Conservation (phyloP, 2,113 vertebrate genomes). For the Phylloscopus trochilus region DNA sequence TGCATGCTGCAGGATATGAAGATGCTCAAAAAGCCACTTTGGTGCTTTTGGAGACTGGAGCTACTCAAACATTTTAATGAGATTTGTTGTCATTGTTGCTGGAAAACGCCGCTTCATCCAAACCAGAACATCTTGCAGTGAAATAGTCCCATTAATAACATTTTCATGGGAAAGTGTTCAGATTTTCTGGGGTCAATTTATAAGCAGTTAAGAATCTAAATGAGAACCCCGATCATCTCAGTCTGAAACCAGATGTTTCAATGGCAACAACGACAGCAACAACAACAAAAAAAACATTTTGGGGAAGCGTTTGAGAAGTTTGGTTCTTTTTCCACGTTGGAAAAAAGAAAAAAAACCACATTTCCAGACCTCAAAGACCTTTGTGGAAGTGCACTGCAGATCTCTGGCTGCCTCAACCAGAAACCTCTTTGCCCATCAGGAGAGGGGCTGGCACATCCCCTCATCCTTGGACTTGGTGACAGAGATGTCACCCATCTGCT, state of each 20-base stretch:
- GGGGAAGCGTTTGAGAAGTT: neutral
- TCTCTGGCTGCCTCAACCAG: neutral
- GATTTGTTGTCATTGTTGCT: neutral
- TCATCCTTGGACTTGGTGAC: neutral
- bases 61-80: conserved; percentile 26
- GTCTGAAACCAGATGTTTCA: conserved; percentile 46
- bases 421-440: fast-evolving
- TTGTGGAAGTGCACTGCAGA: neutral
- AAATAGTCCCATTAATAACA: conserved; percentile 30
- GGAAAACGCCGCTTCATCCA: neutral
- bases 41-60: neutral
- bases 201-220: conserved; percentile 1
- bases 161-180: conserved; percentile 53
- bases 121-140: neutral
- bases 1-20: neutral
- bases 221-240: neutral
- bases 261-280: neutral
- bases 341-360: conserved; percentile 29
- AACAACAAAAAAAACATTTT: neutral
- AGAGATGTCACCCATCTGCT: neutral
- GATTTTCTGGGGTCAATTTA: conserved; percentile 51
- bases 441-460: fast-evolving
- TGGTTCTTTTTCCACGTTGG: neutral
- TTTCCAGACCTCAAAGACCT: neutral
- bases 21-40: neutral